Base-by-base conservation (phyloP, 1,140 invertebrate genomes). In the Drosophila bocki region DNA sequence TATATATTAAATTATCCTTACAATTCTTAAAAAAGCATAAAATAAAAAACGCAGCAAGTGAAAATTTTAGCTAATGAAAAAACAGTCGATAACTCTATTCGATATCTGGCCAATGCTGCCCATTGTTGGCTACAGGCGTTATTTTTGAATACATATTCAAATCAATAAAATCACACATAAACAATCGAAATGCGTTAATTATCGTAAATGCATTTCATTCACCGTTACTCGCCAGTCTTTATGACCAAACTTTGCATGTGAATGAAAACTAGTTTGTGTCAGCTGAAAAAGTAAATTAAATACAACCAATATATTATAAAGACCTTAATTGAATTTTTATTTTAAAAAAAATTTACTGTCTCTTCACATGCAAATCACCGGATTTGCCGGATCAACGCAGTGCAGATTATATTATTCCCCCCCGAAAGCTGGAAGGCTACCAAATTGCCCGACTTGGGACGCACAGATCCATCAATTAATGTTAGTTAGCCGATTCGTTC, bases 391-490 rank as follows among this genome's bases (percentile, higher is more conserved):
- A 51, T 35, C 33, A 50, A n/a, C 48, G 37, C 15, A 74, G 57
- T 75, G 71, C 70, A 54, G 71, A 62, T 70, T 56, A 51, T 56
- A 51, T 51, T 51, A 70, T 70, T 68, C 33, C 63, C 26, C 48
- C 62, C 15, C 44, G 7, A 12, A 12, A 11, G 11, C n/a, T 53
- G 62, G 39, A 70, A 19, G 67, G 47, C 67, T 33, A 22, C 29
- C n/a, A 48, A 79, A 79, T 62, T 65, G 84, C 71, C 37, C 45
- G 56, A 54, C 54, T 51, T 70, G 61, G 82, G 64, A 63, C 64
- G 61, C 56, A 80, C 72, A 88, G 65, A 84, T 88, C 80, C 72
- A 88, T 87, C 85, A 84, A 87, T 87, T 88, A 87, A 88, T 88
- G 80, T 90, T 80, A 78, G 61, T 90, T 84, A 90, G 84, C 69